A percentile compares a stretch with the other conserved stretches of the same genome.
Evolutionary conservation across 2,888 invertebrate genomes (phyloP).

Genomic region (Anticlea derivata): DNA sequence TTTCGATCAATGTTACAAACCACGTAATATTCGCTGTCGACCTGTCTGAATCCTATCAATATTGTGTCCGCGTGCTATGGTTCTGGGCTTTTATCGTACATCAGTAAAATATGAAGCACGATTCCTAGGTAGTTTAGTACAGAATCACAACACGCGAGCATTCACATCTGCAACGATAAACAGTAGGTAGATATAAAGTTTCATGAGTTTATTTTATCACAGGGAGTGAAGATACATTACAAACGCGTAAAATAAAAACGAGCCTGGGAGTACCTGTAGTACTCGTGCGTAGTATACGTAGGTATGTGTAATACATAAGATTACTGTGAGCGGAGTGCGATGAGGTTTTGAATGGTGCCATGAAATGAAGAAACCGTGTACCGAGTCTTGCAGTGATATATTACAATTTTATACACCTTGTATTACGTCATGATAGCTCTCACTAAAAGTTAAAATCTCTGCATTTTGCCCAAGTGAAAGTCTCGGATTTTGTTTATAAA

Average conservation of each 20-base stretch:
- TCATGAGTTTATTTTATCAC: conserved; percentile 40
- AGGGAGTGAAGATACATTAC: conserved; percentile 47
- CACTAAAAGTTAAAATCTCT: conserved; percentile 55
- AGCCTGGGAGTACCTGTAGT: conserved; percentile 37
- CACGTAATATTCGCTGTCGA: conserved; percentile 13
- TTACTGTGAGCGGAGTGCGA: conserved; percentile 38
- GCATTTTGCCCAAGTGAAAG: conserved; percentile 42
- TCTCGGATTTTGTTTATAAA: conserved; percentile 52
- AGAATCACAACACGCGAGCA: conserved; percentile 17
- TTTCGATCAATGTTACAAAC: conserved; percentile 23
- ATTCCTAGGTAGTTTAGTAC: neutral
- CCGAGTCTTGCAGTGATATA: conserved; percentile 49
- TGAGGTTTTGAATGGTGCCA: conserved; percentile 61
- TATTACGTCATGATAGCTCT: conserved; percentile 46
- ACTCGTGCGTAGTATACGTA: conserved; percentile 6
- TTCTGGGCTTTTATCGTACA: conserved; percentile 15
- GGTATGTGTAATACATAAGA: conserved; percentile 16
- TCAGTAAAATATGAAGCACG: conserved; percentile 12
- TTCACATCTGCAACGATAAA: conserved; percentile 19
- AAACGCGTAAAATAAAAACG: conserved; percentile 65
- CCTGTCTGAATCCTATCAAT: conserved; percentile 15
- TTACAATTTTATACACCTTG: conserved; percentile 52
- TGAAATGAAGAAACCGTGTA: conserved; percentile 60
- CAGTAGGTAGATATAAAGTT: conserved; percentile 29
- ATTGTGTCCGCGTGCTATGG: conserved; percentile 13